Evolutionary conservation across 2,797 vertebrate species (phyloP).

Genomic region (Tamandua tetradactyla): DNA sequence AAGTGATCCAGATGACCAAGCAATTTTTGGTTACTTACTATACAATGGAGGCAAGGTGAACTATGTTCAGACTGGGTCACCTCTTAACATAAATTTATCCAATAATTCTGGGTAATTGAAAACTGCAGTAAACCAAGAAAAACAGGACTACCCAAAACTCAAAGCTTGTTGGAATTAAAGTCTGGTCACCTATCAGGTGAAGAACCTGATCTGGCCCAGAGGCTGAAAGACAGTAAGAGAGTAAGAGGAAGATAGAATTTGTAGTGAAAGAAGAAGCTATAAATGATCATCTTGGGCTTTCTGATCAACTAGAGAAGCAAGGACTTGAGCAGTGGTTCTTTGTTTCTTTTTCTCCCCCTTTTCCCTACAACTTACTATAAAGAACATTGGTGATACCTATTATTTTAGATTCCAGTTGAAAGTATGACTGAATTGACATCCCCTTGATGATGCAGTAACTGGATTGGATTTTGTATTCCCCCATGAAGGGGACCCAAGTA

Average conservation of each 20-base stretch:
- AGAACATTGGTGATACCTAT: background rate
- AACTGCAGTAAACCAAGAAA: background rate
- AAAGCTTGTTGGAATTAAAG: background rate
- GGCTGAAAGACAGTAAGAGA: background rate
- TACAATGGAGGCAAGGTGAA: background rate
- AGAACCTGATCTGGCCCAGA: background rate
- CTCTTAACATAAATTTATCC: background rate
- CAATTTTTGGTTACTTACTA: background rate
- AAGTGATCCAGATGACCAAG: background rate
- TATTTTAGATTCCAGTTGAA: constrained; percentile 1
- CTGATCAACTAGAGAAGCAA: background rate
- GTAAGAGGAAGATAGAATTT: background rate
- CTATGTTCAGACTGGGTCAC: background rate
- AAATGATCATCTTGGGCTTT: background rate
- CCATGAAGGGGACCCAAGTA: too few relatives aligned
- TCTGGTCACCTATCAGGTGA: background rate
- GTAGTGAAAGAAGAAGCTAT: background rate
- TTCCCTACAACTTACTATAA: background rate
- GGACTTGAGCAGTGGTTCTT: background rate
- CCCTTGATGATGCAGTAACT: background rate
- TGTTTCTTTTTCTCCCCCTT: background rate
- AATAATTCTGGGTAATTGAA: constrained; percentile 3
- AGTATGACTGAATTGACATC: background rate
- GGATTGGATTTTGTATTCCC: background rate
- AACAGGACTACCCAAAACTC: background rate